Conservation (phyloP, 1,140 invertebrate species). For the Archivesica marissinica region DNA sequence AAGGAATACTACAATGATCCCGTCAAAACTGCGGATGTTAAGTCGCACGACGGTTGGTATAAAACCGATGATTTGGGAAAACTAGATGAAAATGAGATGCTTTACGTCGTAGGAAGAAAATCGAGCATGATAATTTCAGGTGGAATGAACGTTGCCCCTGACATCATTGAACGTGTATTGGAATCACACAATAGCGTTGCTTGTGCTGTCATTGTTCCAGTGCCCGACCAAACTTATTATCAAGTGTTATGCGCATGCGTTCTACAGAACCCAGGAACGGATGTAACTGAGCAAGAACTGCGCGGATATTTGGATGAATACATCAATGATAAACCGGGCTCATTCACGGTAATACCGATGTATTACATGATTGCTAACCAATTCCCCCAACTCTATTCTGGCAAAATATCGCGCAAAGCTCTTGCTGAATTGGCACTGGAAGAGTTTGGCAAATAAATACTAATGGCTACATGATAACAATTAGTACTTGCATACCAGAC, state of each 20-base stretch:
- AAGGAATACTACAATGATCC: constrained; percentile 88
- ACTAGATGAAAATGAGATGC: constrained; percentile 62
- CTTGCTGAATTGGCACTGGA: not conserved
- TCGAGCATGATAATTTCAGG: constrained; percentile 56
- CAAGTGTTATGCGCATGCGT: constrained; percentile 35
- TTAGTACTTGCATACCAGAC: too few relatives aligned
- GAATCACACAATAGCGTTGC: not conserved
- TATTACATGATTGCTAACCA: constrained; percentile 1
- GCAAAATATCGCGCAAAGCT: not conserved
- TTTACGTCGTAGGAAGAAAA: constrained; percentile 36
- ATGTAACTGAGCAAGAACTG: not conserved
- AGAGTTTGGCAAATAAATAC: not conserved
- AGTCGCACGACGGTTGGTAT: constrained; percentile 84
- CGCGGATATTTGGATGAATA: not conserved
- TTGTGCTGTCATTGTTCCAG: constrained; percentile 37
- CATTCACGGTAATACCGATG: not conserved
- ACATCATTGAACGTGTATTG: constrained; percentile 14
- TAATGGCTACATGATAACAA: too few relatives aligned
- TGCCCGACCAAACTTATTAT: constrained; percentile 39
- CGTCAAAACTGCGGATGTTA: constrained; percentile 79
- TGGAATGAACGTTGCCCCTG: constrained; percentile 40
- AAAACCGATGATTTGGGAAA: constrained; percentile 83
- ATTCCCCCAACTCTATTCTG: not conserved
- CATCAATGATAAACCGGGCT: not conserved
- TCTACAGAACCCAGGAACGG: not conserved